Evolutionary conservation across 1,140 invertebrate genomes (phyloP).

Genomic region (Drosophila kikkawai): DNA sequence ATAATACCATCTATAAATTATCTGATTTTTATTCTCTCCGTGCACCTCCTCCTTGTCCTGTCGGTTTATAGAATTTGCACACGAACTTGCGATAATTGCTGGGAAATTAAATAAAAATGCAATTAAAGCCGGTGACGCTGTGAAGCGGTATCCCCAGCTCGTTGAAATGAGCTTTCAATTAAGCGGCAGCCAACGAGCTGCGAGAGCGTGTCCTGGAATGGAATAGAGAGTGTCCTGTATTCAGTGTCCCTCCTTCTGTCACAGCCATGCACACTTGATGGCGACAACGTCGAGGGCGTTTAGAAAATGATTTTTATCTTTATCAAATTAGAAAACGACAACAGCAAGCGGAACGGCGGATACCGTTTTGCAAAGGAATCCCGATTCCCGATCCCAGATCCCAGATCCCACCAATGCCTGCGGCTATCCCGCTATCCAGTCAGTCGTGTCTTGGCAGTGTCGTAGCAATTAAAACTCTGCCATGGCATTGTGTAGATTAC

Average conservation of each 20-base stretch:
- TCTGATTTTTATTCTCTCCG: neutral
- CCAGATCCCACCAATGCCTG: neutral
- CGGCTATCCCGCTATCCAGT: constrained; percentile 45
- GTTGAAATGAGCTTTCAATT: constrained; percentile 81
- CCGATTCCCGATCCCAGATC: constrained; percentile 1
- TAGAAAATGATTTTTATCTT: constrained; percentile 82
- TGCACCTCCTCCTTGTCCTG: constrained; percentile 1
- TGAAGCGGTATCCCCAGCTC: constrained; percentile 16
- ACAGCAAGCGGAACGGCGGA: constrained; percentile 10
- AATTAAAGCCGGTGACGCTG: constrained; percentile 70
- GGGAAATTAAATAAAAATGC: constrained; percentile 82
- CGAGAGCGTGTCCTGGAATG: constrained; percentile 19
- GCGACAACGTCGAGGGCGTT: constrained; percentile 56
- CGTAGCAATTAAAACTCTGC: constrained; percentile 82
- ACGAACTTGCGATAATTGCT: constrained; percentile 80
- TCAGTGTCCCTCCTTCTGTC: constrained; percentile 31
- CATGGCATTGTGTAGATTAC: constrained; percentile 73
- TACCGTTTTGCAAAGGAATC: neutral
- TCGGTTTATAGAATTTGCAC: constrained; percentile 76
- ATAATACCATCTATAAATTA: neutral
- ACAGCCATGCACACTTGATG: constrained; percentile 54
- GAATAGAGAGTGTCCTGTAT: constrained; percentile 33
- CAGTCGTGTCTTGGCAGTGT: constrained; percentile 70
- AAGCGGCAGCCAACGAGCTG: constrained; percentile 49
- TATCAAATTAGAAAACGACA: constrained; percentile 69